A percentile compares a stretch with the other conserved stretches of the same genome.
phyloP scores from a whole-genome alignment of 2,797 vertebrate species.

The Neostethus bicornis region DNA sequence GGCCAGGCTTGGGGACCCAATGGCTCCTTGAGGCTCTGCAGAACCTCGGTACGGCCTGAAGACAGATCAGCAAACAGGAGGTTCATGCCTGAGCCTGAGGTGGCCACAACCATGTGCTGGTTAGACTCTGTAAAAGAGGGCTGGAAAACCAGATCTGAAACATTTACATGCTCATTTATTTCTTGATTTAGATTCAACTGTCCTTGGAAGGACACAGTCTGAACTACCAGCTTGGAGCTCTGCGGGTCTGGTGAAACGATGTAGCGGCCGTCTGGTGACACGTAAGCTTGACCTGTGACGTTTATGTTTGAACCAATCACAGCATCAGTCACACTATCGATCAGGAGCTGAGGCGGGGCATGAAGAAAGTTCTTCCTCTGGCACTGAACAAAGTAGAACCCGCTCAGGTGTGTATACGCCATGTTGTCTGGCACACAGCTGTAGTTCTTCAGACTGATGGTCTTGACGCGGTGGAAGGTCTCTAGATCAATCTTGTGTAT shows the following conservation, averaged over 20 bases:
- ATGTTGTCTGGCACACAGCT: slow-evolving; percentile 87
- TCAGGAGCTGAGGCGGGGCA: slow-evolving; percentile 80
- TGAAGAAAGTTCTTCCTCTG: slow-evolving; percentile 36
- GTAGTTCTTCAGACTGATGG: slow-evolving; percentile 83
- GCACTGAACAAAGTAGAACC: slow-evolving; percentile 92
- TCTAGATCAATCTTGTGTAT: slow-evolving; percentile 97
- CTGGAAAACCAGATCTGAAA: slow-evolving; percentile 91
- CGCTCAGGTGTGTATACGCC: slow-evolving; percentile 92
- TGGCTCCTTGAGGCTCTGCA: slow-evolving; percentile 87
- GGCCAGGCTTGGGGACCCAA: slow-evolving; percentile 80
- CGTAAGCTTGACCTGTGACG: slow-evolving; percentile 79
- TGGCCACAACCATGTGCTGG: slow-evolving; percentile 85
- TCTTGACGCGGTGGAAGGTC: slow-evolving; percentile 88
- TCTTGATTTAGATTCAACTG: slow-evolving; percentile 80
- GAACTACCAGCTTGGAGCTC: slow-evolving; percentile 81
- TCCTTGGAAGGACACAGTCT: slow-evolving; percentile 85
- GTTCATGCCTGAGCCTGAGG: slow-evolving; percentile 82
- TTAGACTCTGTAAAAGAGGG: slow-evolving; percentile 87
- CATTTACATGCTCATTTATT: slow-evolving; percentile 65
- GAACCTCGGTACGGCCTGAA: slow-evolving; percentile 79
- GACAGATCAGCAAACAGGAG: slow-evolving; percentile 90
- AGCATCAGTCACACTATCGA: slow-evolving; percentile 90
- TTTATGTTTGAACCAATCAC: slow-evolving; percentile 84
- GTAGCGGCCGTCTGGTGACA: slow-evolving; percentile 89
- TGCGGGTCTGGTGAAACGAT: slow-evolving; percentile 80